A percentile compares a stretch with the other conserved stretches of the same genome.
Evolutionary conservation across 2,888 invertebrate genomes (phyloP).

Genomic region (Eristalis tenax): DNA sequence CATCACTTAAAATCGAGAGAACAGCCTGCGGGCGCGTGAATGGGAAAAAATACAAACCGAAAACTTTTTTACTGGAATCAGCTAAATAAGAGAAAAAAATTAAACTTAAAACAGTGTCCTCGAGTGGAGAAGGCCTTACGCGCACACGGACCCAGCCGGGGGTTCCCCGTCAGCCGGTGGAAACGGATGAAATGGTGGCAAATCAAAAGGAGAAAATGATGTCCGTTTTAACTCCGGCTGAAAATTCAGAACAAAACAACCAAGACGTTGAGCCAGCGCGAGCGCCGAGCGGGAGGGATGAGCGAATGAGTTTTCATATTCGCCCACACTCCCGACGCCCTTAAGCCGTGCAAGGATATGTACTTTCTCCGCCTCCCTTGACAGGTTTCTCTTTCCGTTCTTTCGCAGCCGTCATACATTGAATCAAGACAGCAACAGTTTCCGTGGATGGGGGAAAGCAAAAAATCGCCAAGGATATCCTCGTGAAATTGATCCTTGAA

Average conservation of each 20-base stretch:
- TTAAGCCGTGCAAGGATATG: slow-evolving; percentile 56
- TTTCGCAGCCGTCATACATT: slow-evolving; percentile 22
- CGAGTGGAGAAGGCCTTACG: slow-evolving; percentile 37
- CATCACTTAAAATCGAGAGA: slow-evolving; percentile 37
- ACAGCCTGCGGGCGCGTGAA: slow-evolving; percentile 27
- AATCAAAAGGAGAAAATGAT: slow-evolving; percentile 68
- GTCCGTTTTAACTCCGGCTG: slow-evolving; percentile 63
- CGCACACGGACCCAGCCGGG: slow-evolving; percentile 12
- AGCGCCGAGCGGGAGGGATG: no score
- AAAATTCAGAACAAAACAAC: slow-evolving; percentile 66
- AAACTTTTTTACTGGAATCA: slow-evolving; percentile 54
- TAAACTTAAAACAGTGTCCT: slow-evolving; percentile 64
- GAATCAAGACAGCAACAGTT: slow-evolving; percentile 53
- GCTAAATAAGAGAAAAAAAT: slow-evolving; percentile 23
- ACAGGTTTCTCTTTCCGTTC: slow-evolving; percentile 23
- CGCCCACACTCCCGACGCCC: slow-evolving; percentile 50
- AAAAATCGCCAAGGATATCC: not conserved
- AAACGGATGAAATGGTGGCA: slow-evolving; percentile 46
- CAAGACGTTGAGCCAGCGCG: slow-evolving; percentile 54
- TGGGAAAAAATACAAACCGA: slow-evolving; percentile 8
- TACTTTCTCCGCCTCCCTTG: slow-evolving; percentile 9
- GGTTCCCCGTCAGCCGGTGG: slow-evolving; percentile 1
- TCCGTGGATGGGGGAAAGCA: not conserved
- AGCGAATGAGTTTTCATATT: slow-evolving; percentile 53
- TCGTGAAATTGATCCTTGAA: slow-evolving; percentile 52